Evolutionary conservation across 2,797 vertebrate genomes (phyloP), one percentile per base, ranked within the genome.

Genomic region (Lithobates sylvaticus): DNA sequence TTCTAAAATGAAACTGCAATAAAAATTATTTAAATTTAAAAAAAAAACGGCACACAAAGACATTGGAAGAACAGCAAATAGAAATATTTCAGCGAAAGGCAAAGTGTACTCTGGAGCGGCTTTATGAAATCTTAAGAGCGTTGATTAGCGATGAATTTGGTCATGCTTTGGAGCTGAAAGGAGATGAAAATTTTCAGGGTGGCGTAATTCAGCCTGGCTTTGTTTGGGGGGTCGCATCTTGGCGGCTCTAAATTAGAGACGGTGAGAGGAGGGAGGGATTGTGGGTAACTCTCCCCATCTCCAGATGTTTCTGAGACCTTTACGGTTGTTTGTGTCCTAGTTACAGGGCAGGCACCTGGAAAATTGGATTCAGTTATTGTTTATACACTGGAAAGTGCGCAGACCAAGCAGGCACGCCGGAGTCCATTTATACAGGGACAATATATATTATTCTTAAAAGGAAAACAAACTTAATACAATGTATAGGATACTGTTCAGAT

Each of bases 21-120:
- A 42, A 2, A 44, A 10, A 44, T 44, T 1, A 3, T 44, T 12
- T 10, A 1, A 47, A 47, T 47, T 1, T 29, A 29, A 12, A 10
- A 47, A 12, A 50, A 50, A 12, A 16, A 12, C 90, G 89, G 89
- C 92, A 68, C 42, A 74, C 91, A 92, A 83, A 87, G 91, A 91
- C 91, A 74, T 27, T 13, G 5, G 18, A 6, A 81, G 64, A 12
- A 16, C 2, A 27, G 13, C 26, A 26, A 70, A 76, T 58, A 81
- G 18, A 32, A 50, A 69, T 65, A 23, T 61, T 50, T 78, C 73
- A 77, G 70, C 5, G 0, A 13, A n/a, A 47, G 80, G 18, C 1
- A 21, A 47, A 34, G 15, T 16, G 69, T 54, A 32, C 34, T n/a
- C n/a, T 72, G 65, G 16, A 67, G 3, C 70, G 58, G 47, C 78